phyloP scores from a whole-genome alignment of 2,113 vertebrate genomes.

The Oplegnathus fasciatus region DNA sequence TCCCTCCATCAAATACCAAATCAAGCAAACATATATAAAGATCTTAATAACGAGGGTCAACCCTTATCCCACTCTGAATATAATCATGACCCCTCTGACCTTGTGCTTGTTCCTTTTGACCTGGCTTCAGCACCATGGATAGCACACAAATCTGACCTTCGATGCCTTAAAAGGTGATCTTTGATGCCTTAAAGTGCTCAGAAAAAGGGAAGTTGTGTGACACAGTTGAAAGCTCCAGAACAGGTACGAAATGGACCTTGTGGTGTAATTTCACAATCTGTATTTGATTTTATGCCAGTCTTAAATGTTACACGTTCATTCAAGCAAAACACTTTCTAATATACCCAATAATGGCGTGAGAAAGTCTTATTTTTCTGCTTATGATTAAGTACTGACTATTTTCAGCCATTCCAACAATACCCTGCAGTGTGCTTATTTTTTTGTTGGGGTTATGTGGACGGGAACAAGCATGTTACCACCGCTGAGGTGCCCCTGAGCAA shows the following conservation, averaged over 20 bases:
- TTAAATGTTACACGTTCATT: not conserved
- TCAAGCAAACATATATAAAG: not conserved
- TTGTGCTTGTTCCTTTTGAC: slow-evolving; percentile 10
- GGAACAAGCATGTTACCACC: not conserved
- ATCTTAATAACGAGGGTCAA: not conserved
- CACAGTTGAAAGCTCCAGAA: not conserved
- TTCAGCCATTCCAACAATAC: not conserved
- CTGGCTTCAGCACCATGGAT: slow-evolving; percentile 77
- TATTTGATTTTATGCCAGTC: not conserved
- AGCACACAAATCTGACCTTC: slow-evolving; percentile 53
- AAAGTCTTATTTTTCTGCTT: not conserved
- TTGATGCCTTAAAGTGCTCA: too few species aligned
- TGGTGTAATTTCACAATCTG: not conserved
- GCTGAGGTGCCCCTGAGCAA: not conserved
- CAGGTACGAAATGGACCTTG: too few species aligned
- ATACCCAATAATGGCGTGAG: not conserved
- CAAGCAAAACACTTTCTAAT: not conserved
- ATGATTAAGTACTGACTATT: not conserved
- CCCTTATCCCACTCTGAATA: not conserved
- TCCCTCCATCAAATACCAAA: not conserved
- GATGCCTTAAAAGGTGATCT: not conserved
- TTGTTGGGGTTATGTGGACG: not conserved
- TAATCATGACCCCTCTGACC: slow-evolving; percentile 10
- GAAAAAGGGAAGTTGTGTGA: not conserved
- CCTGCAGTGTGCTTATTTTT: not conserved